Base-by-base conservation (phyloP, 2,888 invertebrate species). In the Lepidocyrtinus sp. region DNA sequence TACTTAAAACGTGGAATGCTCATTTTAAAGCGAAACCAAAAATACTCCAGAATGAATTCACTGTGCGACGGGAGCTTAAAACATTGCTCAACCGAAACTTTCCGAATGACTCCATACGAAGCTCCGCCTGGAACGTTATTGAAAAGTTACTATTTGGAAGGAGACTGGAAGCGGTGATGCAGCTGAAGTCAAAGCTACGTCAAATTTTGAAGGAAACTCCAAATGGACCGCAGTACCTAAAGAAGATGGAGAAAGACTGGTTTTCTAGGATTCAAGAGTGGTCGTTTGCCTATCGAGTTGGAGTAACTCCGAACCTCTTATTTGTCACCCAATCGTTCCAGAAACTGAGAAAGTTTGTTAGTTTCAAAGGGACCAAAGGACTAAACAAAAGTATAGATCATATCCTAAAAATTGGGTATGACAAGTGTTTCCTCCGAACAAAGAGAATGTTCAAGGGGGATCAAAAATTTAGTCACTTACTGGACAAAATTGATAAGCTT, bases 321-420 rank as follows among this genome's bases (percentile, higher is more conserved):
- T 82, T 81, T 15, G 81, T 71, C 15, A 78, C 85, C 7, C 82
- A 86, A 3, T 68, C 78, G 0, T 86, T 86, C 63, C 61, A 73
- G 1, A 85, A 81, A 46, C 72, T 86, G 7, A 80, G 80, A 73
- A 86, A 85, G 63, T 86, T 86, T 68, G 82, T 86, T n/a, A 73
- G 82, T 21, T 86, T 86, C 65, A 86, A 85, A 75, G 86, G 86
- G 9, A 86, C 86, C 7, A 82, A 81, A 55, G 74, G 70, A 3
- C 59, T 86, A 1, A 79, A 78, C 9, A 65, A 75, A 21, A 79
- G 70, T 21, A 73, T 86, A 26, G 83, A 85, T 21, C 82, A 85
- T n/a, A 84, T 86, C 27, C 75, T 86, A 1, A 86, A 86, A 72
- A 85, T 85, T 5, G 85, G 86, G 12, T 86, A 86, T 27, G 86